phyloP scores from a whole-genome alignment of 2,888 invertebrate species.

The Hybos culiciformis region DNA sequence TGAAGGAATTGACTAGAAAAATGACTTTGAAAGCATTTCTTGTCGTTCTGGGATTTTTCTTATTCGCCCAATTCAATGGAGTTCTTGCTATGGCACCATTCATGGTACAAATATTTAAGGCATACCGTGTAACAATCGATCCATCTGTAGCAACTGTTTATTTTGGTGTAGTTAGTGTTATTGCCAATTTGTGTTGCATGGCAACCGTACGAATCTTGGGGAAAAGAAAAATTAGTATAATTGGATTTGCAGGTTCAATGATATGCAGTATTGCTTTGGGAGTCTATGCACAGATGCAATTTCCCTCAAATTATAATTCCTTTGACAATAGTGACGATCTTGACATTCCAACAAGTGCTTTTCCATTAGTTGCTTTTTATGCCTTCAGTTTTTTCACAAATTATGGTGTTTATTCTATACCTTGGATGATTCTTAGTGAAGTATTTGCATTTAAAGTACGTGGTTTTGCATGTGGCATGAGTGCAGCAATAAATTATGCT shows the following conservation, averaged over 20 bases:
- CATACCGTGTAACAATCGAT: conserved; percentile 26
- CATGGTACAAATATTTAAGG: conserved; percentile 41
- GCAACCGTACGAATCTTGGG: conserved; percentile 36
- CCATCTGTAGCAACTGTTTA: conserved; percentile 40
- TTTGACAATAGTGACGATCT: conserved; percentile 25
- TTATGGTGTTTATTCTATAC: conserved; percentile 33
- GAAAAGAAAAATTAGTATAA: conserved; percentile 38
- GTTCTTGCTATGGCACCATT: conserved; percentile 39
- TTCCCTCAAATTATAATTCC: conserved; percentile 35
- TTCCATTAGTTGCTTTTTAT: conserved; percentile 26
- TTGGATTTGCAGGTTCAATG: conserved; percentile 36
- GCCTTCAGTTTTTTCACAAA: conserved; percentile 14
- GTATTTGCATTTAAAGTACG: conserved; percentile 40
- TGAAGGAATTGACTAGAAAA: conserved; percentile 36
- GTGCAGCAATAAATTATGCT: conserved; percentile 41
- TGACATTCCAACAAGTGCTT: conserved; percentile 4
- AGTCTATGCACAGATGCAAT: conserved; percentile 32
- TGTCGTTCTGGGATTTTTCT: conserved; percentile 41
- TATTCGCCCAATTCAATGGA: conserved; percentile 40
- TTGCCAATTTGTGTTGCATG: conserved; percentile 35
- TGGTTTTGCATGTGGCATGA: conserved; percentile 21
- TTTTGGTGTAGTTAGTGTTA: conserved; percentile 37
- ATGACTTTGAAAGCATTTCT: conserved; percentile 40
- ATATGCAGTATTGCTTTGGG: conserved; percentile 35
- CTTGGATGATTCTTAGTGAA: conserved; percentile 44